Evolutionary conservation across 2,888 invertebrate genomes (phyloP).

Genomic region (Acrocyrtus sp.): DNA sequence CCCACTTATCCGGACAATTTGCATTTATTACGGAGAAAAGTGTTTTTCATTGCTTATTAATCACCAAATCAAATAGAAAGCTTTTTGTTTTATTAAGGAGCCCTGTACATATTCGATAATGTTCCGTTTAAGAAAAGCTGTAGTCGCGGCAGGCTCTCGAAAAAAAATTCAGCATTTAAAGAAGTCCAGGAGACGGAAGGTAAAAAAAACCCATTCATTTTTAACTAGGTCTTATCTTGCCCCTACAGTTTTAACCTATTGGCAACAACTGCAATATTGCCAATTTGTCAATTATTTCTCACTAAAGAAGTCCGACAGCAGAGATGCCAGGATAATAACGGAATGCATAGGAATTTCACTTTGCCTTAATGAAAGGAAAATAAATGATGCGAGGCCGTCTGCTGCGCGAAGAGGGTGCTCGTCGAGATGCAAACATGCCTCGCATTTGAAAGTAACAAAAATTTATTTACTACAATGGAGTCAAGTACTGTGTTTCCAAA

Average conservation of each 20-base stretch:
- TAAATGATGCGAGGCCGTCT: constrained; percentile 23
- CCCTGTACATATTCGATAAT: no score
- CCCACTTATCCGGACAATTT: no score
- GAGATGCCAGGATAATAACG: constrained; percentile 23
- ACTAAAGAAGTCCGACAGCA: no score
- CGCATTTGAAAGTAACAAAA: constrained; percentile 49
- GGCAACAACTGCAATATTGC: no score
- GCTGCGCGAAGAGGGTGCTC: constrained; percentile 54
- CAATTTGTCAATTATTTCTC: no score
- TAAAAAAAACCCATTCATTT: no score
- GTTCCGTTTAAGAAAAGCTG: constrained; percentile 12
- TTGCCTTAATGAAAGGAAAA: constrained; percentile 43
- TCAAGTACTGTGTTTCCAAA: not conserved
- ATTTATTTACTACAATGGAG: not conserved
- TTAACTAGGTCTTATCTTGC: no score
- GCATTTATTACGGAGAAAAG: no score
- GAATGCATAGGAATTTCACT: constrained; percentile 54
- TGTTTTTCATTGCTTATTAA: no score
- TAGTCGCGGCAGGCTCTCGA: not conserved
- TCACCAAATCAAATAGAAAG: no score
- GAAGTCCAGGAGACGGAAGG: constrained; percentile 21
- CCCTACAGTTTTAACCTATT: no score
- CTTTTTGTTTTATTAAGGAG: no score
- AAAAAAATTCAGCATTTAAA: constrained; percentile 4
- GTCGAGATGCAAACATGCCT: constrained; percentile 55